Evolutionary conservation across 2,888 invertebrate species (phyloP), one percentile per base, ranked within the genome.

Genomic region (Tinea trinotella): DNA sequence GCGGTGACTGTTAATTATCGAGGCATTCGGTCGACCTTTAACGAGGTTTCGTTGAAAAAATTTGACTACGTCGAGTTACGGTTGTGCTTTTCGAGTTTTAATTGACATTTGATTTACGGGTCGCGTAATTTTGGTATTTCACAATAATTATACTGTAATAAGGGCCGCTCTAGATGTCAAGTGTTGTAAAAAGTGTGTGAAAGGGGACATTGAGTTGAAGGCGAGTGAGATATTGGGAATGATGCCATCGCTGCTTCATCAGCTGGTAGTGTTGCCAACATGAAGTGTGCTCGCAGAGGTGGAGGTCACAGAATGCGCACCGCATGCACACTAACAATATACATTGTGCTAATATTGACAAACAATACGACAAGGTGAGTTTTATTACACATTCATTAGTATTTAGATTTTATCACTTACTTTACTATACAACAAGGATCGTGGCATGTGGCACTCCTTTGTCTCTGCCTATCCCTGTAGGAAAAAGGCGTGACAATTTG

Each of bases 361-460:
- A 71, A 78, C 59, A 71, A 75, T 62, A 76, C 77, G 70, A 81
- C 71, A 59, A 79, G 83, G 83, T 83, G 63, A 82, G 82, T 70
- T 13, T n/a, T 3, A 40, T 30, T 2, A n/a, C n/a, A n/a, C n/a
- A n/a, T n/a, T n/a, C n/a, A n/a, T n/a, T n/a, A n/a, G n/a, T n/a
- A n/a, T n/a, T n/a, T n/a, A n/a, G n/a, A n/a, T n/a, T n/a, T n/a
- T n/a, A n/a, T n/a, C n/a, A n/a, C n/a, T n/a, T n/a, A n/a, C n/a
- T n/a, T n/a, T n/a, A n/a, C n/a, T n/a, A n/a, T n/a, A n/a, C n/a
- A n/a, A n/a, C n/a, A n/a, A n/a, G n/a, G n/a, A n/a, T n/a, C n/a
- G n/a, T n/a, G n/a, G n/a, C n/a, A n/a, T n/a, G n/a, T n/a, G n/a
- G n/a, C n/a, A n/a, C n/a, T n/a, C n/a, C n/a, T n/a, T n/a, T n/a